Percentiles rank a stretch among this genome's conserved stretches.
Conservation (phyloP, 2,797 vertebrate genomes). For the Yasuhikotakia modesta region DNA sequence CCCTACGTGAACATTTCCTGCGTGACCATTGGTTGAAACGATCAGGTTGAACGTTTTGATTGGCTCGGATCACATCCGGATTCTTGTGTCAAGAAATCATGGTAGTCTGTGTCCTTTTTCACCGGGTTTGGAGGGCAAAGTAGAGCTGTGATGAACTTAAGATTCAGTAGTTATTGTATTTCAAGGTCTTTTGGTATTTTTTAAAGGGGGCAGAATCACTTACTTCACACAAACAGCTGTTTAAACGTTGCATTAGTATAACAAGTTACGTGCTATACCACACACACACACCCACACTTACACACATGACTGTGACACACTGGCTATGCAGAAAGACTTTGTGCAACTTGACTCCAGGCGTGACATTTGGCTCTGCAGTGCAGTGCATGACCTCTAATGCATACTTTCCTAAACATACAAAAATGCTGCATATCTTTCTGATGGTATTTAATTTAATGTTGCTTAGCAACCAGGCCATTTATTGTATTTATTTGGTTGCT, state of each 20-base stretch:
- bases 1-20: constrained; percentile 15
- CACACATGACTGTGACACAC: background rate
- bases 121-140: constrained; percentile 41
- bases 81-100: constrained; percentile 21
- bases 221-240: background rate
- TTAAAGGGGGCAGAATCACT: background rate
- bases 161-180: background rate
- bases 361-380: constrained; percentile 12
- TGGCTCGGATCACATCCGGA: background rate
- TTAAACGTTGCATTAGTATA: background rate
- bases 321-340: background rate
- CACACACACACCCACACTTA: constrained; percentile 2
- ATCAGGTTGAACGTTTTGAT: constrained; percentile 14
- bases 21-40: constrained; percentile 13
- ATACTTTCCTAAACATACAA: background rate
- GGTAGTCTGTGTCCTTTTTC: constrained; percentile 31
- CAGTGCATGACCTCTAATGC: background rate
- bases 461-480: background rate
- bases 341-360: constrained; percentile 15
- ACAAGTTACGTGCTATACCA: constrained; percentile 2
- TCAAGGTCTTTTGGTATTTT: background rate
- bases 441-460: background rate
- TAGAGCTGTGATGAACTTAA: background rate
- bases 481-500: background rate
- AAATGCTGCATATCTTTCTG: background rate